Conservation (phyloP, 2,888 invertebrate genomes). For the Galeruca laticollis region DNA sequence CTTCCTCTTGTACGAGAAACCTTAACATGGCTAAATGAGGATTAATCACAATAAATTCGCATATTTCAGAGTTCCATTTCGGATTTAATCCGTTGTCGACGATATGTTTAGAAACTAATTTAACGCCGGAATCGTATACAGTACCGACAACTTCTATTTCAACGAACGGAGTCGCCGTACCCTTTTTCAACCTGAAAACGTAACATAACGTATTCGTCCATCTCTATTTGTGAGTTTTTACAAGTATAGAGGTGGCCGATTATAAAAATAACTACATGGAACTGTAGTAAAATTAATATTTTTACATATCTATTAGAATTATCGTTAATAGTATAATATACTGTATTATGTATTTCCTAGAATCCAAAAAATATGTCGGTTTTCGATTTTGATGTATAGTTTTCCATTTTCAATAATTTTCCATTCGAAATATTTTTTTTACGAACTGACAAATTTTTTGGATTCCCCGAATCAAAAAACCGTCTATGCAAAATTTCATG, state of each 20-base stretch:
- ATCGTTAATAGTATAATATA: background rate
- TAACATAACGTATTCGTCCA: background rate
- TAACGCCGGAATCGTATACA: conserved; percentile 86
- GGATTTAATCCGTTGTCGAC: conserved; percentile 96
- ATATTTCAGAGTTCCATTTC: conserved; percentile 85
- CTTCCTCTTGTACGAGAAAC: conserved; percentile 94
- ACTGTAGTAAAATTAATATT: background rate
- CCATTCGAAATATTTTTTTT: too few relatives aligned
- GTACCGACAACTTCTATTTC: conserved; percentile 92
- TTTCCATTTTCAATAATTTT: too few relatives aligned
- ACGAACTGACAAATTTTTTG: too few relatives aligned
- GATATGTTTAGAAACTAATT: conserved; percentile 79
- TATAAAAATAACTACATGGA: background rate
- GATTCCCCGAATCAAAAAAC: too few relatives aligned
- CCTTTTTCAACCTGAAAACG: conserved; percentile 73
- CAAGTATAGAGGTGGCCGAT: background rate
- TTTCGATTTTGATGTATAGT: too few relatives aligned
- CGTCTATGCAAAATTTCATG: too few relatives aligned
- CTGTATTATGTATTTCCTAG: too few relatives aligned
- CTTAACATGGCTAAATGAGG: conserved; percentile 87
- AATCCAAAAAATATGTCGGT: too few relatives aligned
- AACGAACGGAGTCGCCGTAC: conserved; percentile 90
- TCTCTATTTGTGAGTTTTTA: background rate
- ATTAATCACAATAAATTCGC: conserved; percentile 84
- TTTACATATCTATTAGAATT: background rate